Evolutionary conservation across 2,113 vertebrate genomes (phyloP).

Genomic region (Nesospiza acunhae): DNA sequence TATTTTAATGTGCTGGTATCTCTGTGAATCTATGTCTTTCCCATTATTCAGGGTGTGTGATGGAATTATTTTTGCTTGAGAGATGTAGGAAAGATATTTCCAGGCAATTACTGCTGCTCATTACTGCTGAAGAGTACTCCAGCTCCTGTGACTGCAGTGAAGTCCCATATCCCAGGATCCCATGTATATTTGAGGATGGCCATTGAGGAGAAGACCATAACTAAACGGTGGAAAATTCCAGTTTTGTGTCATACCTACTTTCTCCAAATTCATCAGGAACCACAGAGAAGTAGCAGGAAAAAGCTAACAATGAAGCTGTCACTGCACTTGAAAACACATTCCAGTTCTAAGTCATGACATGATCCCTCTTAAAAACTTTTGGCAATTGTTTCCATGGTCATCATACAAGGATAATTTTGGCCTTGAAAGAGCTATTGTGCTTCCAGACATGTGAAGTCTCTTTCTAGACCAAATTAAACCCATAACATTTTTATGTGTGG

Average conservation of each 20-base stretch:
- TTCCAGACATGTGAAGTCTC: neutral
- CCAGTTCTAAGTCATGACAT: neutral
- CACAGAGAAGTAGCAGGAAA: neutral
- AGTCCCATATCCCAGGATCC: neutral
- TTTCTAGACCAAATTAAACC: neutral
- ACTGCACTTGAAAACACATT: neutral
- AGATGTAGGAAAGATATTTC: neutral
- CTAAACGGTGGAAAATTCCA: neutral
- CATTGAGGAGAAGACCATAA: neutral
- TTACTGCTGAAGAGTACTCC: neutral
- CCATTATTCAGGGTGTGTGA: neutral
- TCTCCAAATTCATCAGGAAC: neutral
- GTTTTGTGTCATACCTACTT: neutral
- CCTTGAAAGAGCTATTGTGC: neutral
- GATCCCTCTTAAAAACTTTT: neutral
- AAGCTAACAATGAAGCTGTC: neutral
- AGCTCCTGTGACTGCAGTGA: neutral
- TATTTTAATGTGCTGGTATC: neutral
- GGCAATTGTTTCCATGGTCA: neutral
- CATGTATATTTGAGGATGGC: rapidly evolving
- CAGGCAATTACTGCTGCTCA: neutral
- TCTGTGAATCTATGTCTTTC: neutral
- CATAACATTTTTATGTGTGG: neutral
- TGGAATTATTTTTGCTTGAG: neutral
- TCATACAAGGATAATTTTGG: neutral